Evolutionary conservation across 2,797 vertebrate species (phyloP).

Genomic region (Pseudochirops corinnae): DNA sequence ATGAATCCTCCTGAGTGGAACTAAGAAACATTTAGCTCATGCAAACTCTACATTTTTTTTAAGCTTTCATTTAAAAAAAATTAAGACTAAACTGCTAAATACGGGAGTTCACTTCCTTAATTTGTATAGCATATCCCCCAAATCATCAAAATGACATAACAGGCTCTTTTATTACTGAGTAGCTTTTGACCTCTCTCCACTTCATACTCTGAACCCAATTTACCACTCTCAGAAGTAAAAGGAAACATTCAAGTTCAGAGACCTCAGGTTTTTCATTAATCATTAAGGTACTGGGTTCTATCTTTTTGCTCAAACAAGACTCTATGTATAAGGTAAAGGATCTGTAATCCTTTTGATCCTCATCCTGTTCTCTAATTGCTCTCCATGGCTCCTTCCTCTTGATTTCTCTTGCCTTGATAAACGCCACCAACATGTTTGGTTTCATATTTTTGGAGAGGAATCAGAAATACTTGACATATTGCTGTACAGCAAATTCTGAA

Average conservation of each 20-base stretch:
- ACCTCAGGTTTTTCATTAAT: neutral
- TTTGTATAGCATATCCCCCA: neutral
- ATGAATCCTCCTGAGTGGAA: conserved; percentile 21
- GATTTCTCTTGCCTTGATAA: conserved; percentile 37
- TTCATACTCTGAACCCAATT: conserved; percentile 1
- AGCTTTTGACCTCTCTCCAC: neutral
- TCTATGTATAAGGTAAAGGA: conserved; percentile 24
- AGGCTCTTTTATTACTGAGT: conserved; percentile 3
- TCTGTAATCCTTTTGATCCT: conserved; percentile 61
- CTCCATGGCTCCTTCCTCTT: neutral
- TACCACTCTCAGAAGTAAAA: conserved; percentile 3
- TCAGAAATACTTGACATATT: conserved; percentile 55
- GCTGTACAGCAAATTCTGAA: neutral
- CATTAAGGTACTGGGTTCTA: conserved; percentile 17
- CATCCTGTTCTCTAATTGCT: conserved; percentile 42
- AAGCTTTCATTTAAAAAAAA: neutral
- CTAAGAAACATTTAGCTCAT: conserved; percentile 9
- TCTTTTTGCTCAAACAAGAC: conserved; percentile 41
- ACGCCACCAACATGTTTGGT: conserved; percentile 39
- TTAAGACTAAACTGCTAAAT: neutral
- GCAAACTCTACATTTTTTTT: neutral
- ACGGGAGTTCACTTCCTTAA: neutral
- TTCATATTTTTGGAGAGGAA: conserved; percentile 55
- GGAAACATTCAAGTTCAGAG: conserved; percentile 2
- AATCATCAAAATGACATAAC: conserved; percentile 37